A percentile compares a stretch with the other conserved stretches of the same genome.
phyloP scores from a whole-genome alignment of 2,113 vertebrate genomes.

The Tympanuchus pallidicinctus region DNA sequence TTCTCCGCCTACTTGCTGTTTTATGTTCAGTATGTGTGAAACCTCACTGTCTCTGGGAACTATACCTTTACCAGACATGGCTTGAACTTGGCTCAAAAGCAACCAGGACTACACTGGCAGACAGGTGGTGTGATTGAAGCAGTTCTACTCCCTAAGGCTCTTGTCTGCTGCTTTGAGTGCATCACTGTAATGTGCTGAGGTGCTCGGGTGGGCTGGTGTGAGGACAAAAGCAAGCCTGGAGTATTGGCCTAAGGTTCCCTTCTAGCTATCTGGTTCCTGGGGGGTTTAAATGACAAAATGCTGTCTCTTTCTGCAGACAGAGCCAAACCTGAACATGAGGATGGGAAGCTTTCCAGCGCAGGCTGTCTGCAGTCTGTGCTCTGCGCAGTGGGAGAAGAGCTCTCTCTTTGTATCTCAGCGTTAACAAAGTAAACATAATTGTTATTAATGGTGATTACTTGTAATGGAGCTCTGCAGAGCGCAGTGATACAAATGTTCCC shows the following conservation, averaged over 20 bases:
- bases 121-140: neutral
- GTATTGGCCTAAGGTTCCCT: fast-evolving
- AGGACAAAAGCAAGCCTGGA: neutral
- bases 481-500: neutral
- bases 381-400: neutral
- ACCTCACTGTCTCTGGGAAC: neutral
- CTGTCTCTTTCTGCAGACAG: neutral
- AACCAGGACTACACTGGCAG: neutral
- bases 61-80: neutral
- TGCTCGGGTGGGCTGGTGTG: too few species aligned
- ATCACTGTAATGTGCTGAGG: fast-evolving
- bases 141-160: neutral
- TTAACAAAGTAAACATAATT: neutral
- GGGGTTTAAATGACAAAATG: neutral
- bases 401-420: neutral
- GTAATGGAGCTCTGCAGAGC: neutral
- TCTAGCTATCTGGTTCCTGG: neutral
- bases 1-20: neutral
- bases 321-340: fast-evolving
- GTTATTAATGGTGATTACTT: neutral
- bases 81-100: fast-evolving
- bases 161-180: neutral
- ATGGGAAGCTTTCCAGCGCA: neutral
- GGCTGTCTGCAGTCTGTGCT: neutral
- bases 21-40: fast-evolving